Percentiles rank a stretch among this genome's conserved stretches.
Conservation (phyloP, 2,888 invertebrate species). For the Oithona nana region DNA sequence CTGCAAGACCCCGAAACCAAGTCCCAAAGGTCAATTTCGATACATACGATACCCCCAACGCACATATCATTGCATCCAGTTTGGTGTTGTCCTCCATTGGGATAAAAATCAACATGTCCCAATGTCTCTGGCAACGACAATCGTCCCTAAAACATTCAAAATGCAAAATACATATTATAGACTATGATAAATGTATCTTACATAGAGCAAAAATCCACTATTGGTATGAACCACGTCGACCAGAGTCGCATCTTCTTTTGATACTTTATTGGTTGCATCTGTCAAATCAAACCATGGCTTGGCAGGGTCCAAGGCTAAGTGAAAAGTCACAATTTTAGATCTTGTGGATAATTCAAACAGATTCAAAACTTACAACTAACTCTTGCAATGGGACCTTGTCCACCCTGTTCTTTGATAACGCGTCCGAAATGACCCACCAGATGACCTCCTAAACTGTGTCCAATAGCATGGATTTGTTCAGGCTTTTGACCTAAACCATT, state of each 20-base stretch:
- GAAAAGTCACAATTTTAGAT: background rate
- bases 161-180: background rate
- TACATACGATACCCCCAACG: background rate
- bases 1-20: background rate
- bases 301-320: constrained; percentile 17
- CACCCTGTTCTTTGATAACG: background rate
- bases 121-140: constrained; percentile 21
- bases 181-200: no score
- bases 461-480: constrained; percentile 8
- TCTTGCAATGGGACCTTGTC: background rate
- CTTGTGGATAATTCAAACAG: background rate
- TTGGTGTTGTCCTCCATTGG: constrained; percentile 27
- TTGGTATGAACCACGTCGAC: constrained; percentile 18
- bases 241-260: constrained; percentile 13
- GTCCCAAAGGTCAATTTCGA: background rate
- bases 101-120: constrained; percentile 28
- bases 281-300: constrained; percentile 1
- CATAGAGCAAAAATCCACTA: constrained; percentile 8
- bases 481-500: background rate
- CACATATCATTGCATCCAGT: constrained; percentile 22
- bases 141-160: constrained; percentile 3
- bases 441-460: constrained; percentile 18
- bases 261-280: background rate
- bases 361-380: no score
- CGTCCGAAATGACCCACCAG: constrained; percentile 8